Base-by-base conservation (phyloP, 2,113 vertebrate species). In the Petrocephalus zakoni region DNA sequence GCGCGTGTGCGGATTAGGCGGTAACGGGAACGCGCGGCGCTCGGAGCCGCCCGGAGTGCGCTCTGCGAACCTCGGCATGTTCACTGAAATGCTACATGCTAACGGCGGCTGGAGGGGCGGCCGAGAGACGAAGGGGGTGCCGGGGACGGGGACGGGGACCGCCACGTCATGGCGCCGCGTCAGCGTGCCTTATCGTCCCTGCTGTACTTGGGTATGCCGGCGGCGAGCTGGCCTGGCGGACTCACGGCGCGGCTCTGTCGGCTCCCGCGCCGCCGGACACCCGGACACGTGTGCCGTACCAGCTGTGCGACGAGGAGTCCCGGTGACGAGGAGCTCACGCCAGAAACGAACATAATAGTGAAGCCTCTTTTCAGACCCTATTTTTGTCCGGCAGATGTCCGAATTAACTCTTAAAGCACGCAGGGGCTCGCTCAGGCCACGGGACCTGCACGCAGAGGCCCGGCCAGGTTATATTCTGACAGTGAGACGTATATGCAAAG, bases 31-130 rank as follows among this genome's bases (percentile, higher is more conserved):
- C 68, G 25, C 61, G 34, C 9, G 17, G 19, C 17, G 47, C 47
- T 13, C 8, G 83, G 2, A 53, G 47, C 17, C 17, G 25, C 49
- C 46, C 51, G n/a, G 21, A 10, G 25, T n/a, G 3, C 42, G 55
- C 46, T 84, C 53, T 68, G 56, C 58, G 86, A 56, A 55, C 68
- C 87, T 22, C 56, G 86, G 64, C 84, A 87, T 88, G 89, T 88
- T 89, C 90, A 89, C 90, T 94, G 93, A 93, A 93, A 56, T 93
- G 58, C 84, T 94, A 88, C 72, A 46, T 82, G 87, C 87, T 82
- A 95, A 93, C 92, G 91, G 9, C 29, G 25, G 53, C 10, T 55
- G 52, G 49, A 75, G 72, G 84, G 52, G 51, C 88, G 61, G 64
- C 68, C 49, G 89, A 90, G 46, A 49, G 87, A 90, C 90, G 90